These are phyloP conservation scores for Stenopsyche tienmushanensis DNA, from an alignment of 1,140 invertebrate species.

Conservation along the genomic window DNA sequence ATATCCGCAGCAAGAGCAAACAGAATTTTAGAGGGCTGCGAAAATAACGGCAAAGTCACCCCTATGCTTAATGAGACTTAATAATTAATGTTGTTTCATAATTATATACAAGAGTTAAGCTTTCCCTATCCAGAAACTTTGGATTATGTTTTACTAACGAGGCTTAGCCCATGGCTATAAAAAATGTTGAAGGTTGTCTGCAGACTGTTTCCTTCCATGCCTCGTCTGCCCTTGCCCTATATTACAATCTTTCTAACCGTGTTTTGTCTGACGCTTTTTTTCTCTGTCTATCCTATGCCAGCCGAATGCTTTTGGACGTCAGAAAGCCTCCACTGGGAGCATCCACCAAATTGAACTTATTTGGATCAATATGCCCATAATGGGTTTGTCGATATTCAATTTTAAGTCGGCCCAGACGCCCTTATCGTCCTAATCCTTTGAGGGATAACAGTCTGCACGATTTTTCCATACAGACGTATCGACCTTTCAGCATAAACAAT, in stretches of 20 bases:
- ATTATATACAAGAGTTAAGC: conserved; percentile 15
- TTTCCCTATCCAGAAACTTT: conserved; percentile 9
- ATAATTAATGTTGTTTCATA: conserved; percentile 21
- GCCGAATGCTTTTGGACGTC: background rate
- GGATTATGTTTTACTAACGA: conserved; percentile 14
- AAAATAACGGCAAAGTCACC: conserved; percentile 14
- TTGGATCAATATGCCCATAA: background rate
- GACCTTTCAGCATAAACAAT: too few relatives aligned
- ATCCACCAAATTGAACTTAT: too few relatives aligned
- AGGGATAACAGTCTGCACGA: too few relatives aligned
- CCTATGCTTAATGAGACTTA: conserved; percentile 20
- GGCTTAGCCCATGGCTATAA: conserved; percentile 11
- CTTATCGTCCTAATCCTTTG: background rate
- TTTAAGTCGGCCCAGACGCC: background rate
- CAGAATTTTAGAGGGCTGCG: background rate
- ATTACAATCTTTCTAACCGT: conserved; percentile 19
- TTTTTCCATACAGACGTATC: too few relatives aligned
- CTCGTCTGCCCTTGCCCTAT: conserved; percentile 13
- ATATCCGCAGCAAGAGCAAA: background rate
- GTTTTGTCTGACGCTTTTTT: background rate
- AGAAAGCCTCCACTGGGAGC: background rate
- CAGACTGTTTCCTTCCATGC: conserved; percentile 13
- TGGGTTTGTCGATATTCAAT: background rate
- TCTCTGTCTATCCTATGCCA: background rate
- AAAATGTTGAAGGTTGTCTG: conserved; percentile 24